Percentiles rank a stretch among this genome's conserved stretches.
These are phyloP conservation scores for Gallinago nigripennis DNA, from an alignment of 2,797 vertebrate genomes.

Conservation along the genomic window DNA sequence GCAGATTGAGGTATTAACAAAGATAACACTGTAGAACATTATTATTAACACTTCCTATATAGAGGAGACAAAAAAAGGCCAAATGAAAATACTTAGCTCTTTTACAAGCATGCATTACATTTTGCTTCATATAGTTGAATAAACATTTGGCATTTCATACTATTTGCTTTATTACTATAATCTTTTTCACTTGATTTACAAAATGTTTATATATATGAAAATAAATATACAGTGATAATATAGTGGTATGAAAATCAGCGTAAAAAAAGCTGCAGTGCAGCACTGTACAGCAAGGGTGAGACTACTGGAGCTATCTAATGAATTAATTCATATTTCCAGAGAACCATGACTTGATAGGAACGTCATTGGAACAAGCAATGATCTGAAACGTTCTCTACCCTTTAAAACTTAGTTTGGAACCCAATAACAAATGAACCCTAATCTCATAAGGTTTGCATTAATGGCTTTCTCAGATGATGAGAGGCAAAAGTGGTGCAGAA, in stretches of 20 bases:
- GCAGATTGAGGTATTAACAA: not conserved
- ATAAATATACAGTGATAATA: not conserved
- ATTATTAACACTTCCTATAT: not conserved
- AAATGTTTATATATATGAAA: not conserved
- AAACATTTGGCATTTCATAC: not conserved
- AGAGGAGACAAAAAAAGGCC: not conserved
- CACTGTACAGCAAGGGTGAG: not conserved
- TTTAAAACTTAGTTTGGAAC: constrained; percentile 4
- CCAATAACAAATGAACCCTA: not conserved
- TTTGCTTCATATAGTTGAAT: not conserved
- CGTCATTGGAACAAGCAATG: not conserved
- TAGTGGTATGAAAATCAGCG: not conserved
- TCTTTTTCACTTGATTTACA: not conserved
- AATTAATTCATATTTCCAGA: not conserved
- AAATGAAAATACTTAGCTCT: not conserved
- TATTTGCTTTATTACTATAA: not conserved
- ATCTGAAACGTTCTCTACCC: not conserved
- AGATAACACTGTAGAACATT: not conserved
- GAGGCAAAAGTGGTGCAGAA: not conserved
- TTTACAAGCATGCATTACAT: not conserved
- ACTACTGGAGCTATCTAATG: not conserved
- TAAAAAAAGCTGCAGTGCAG: not conserved
- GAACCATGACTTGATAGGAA: not conserved
- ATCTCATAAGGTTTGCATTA: not conserved
- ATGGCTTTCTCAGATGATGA: not conserved